Conservation (phyloP, 2,797 vertebrate species). For the Loris lydekkerianus region DNA sequence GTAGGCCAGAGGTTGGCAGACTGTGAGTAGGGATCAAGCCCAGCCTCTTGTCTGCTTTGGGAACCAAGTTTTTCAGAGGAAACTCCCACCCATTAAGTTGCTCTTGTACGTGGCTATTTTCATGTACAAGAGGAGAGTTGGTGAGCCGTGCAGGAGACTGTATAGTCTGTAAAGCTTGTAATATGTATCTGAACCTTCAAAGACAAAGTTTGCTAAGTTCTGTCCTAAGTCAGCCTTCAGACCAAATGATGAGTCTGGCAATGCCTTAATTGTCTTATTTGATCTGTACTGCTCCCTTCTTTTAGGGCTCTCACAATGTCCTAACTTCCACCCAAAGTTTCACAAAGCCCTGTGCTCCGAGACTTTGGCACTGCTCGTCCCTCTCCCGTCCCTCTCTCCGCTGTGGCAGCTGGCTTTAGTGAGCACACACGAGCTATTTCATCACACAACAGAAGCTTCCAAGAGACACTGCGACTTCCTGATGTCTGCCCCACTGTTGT, state of each 20-base stretch:
- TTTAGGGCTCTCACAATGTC: not conserved
- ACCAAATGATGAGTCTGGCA: not conserved
- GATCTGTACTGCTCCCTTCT: not conserved
- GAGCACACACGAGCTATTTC: not conserved
- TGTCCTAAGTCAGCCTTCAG: not conserved
- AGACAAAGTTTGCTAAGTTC: not conserved
- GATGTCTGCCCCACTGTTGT: not conserved
- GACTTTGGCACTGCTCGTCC: fast-evolving
- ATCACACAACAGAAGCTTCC: not conserved
- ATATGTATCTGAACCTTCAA: not conserved
- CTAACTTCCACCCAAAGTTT: not conserved
- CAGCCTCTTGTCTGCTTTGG: not conserved
- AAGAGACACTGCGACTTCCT: not conserved
- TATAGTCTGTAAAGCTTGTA: not conserved
- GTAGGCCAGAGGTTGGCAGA: not conserved
- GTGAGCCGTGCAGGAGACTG: not conserved
- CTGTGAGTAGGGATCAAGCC: not conserved
- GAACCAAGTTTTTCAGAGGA: not conserved
- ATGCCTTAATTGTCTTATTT: not conserved
- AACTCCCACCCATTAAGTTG: not conserved
- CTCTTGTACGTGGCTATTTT: not conserved
- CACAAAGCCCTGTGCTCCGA: not conserved
- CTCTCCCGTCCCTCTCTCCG: not conserved
- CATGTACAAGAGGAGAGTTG: not conserved
- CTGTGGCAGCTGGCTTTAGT: not conserved